Percentiles rank a stretch among this genome's conserved stretches.
Conservation (phyloP, 2,888 invertebrate species). For the Anodontia alba region DNA sequence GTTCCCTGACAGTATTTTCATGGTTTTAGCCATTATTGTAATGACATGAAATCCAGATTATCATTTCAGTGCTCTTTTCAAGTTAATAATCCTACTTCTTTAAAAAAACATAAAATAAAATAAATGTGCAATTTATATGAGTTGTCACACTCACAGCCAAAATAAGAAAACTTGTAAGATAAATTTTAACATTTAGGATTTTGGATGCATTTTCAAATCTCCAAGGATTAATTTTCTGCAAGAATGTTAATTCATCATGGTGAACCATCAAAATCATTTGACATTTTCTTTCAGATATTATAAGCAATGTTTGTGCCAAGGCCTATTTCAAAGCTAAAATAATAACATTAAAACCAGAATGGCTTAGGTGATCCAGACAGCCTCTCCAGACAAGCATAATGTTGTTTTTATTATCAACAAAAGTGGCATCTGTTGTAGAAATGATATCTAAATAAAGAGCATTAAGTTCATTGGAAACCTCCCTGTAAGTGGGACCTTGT, state of each 20-base stretch:
- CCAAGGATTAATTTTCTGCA: not conserved
- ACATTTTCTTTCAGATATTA: not conserved
- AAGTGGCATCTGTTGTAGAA: not conserved
- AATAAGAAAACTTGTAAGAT: too few relatives aligned
- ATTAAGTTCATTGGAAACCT: not conserved
- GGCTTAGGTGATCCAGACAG: not conserved
- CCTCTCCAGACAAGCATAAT: not conserved
- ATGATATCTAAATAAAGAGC: not conserved
- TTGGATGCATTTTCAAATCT: not conserved
- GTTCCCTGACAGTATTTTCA: too few relatives aligned
- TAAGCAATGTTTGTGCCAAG: not conserved
- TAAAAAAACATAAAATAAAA: too few relatives aligned
- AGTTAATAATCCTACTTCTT: too few relatives aligned
- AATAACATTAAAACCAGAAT: not conserved
- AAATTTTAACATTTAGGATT: too few relatives aligned
- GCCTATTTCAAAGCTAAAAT: not conserved
- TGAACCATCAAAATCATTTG: not conserved
- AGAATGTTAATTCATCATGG: not conserved
- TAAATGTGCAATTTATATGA: too few relatives aligned
- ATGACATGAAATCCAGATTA: too few relatives aligned
- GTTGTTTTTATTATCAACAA: slow-evolving; percentile 22
- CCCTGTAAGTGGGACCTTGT: not conserved
- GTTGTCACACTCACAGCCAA: too few relatives aligned
- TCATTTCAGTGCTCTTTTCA: too few relatives aligned
- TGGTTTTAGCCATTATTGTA: too few relatives aligned